These are phyloP conservation scores for Nezara viridula DNA, from an alignment of 2,888 invertebrate genomes.

Conservation along the genomic window DNA sequence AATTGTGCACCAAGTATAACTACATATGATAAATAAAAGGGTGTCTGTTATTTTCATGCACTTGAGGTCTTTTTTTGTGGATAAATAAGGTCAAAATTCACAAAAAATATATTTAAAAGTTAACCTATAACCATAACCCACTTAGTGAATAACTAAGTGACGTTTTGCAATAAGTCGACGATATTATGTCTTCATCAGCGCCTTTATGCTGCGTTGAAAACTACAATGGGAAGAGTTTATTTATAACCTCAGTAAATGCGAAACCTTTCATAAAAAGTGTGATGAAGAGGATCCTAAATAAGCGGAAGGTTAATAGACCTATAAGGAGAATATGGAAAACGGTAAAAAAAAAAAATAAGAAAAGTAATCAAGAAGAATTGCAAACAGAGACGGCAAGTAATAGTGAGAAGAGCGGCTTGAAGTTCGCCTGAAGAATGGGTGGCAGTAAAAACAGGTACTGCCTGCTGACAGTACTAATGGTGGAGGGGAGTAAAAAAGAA, in stretches of 20 bases:
- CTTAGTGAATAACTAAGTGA: no score
- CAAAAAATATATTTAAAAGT: no score
- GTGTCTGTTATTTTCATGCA: no score
- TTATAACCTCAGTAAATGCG: not conserved
- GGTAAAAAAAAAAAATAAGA: not conserved
- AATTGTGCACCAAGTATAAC: no score
- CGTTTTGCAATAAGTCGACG: no score
- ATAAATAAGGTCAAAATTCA: no score
- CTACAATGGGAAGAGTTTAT: not conserved
- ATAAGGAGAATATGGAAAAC: not conserved
- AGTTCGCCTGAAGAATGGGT: not conserved
- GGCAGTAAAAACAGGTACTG: not conserved
- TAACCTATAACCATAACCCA: no score
- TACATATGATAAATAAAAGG: no score
- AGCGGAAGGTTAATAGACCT: not conserved
- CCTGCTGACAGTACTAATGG: not conserved
- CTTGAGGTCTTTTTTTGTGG: no score
- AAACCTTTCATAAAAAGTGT: not conserved
- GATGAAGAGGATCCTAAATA: constrained; percentile 9
- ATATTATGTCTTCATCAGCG: not conserved
- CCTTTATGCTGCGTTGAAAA: not conserved
- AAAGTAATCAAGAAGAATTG: not conserved
- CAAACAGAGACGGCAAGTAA: not conserved
- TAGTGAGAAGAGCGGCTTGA: not conserved
- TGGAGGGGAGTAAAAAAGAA: not conserved